Conservation (phyloP, 2,888 invertebrate species). For the Drosophila histrio region DNA sequence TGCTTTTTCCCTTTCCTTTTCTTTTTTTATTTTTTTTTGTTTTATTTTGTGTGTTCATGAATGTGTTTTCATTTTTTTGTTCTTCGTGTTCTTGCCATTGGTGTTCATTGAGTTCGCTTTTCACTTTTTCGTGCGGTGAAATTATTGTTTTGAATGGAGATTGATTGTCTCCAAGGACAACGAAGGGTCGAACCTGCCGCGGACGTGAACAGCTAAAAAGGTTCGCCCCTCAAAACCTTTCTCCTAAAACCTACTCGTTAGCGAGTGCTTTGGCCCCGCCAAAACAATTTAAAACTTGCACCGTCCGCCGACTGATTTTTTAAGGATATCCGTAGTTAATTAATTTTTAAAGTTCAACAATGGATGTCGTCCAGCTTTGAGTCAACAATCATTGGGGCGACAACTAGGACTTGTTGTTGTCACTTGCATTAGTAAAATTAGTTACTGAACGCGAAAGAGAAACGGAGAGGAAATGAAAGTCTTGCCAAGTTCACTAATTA, state of each 20-base stretch:
- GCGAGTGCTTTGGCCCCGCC: constrained; percentile 22
- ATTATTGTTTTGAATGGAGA: constrained; percentile 81
- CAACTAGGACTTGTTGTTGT: constrained; percentile 37
- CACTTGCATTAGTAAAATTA: constrained; percentile 77
- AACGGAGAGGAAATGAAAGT: neutral
- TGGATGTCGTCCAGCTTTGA: constrained; percentile 21
- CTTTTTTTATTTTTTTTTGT: constrained; percentile 18
- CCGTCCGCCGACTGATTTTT: constrained; percentile 41
- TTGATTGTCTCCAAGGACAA: constrained; percentile 82
- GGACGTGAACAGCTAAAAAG: constrained; percentile 50
- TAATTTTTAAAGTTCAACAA: constrained; percentile 77
- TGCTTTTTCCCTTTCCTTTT: constrained; percentile 26
- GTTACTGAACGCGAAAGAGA: constrained; percentile 16
- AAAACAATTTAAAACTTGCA: constrained; percentile 56
- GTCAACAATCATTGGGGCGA: constrained; percentile 58
- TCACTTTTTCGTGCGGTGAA: constrained; percentile 60
- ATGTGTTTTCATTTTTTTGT: constrained; percentile 27
- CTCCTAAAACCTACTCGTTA: constrained; percentile 42
- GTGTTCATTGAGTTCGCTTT: constrained; percentile 68
- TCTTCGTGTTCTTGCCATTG: constrained; percentile 26
- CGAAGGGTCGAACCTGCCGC: constrained; percentile 31
- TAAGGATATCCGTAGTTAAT: constrained; percentile 73
- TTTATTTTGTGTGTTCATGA: constrained; percentile 29
- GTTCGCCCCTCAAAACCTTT: constrained; percentile 25
- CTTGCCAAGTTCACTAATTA: constrained; percentile 65